Conservation (phyloP, 2,888 invertebrate genomes). For the Hecatera dysodea region DNA sequence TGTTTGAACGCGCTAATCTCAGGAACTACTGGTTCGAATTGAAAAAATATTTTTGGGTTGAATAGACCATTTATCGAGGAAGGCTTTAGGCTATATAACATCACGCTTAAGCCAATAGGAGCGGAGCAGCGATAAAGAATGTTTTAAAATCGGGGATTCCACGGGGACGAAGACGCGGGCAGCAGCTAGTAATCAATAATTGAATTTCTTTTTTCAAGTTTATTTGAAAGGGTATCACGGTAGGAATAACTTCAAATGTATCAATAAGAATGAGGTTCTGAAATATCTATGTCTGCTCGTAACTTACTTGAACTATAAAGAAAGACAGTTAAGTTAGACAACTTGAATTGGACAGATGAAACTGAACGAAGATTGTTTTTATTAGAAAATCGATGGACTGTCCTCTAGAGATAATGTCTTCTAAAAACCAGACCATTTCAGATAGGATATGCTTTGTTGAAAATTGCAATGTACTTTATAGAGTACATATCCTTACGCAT, state of each 20-base stretch:
- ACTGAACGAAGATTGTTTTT: neutral
- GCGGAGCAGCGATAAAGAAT: too few species aligned
- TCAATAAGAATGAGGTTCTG: neutral
- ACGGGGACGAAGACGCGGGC: too few species aligned
- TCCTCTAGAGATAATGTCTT: neutral
- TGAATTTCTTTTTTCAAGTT: neutral
- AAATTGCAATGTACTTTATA: neutral
- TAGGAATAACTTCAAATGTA: conserved; percentile 19
- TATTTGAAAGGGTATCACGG: conserved; percentile 20
- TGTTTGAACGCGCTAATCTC: too few species aligned
- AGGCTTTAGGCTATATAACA: too few species aligned
- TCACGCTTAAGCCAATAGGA: too few species aligned
- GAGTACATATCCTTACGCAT: neutral
- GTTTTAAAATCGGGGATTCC: too few species aligned
- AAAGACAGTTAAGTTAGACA: neutral
- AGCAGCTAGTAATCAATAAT: neutral
- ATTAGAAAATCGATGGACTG: neutral
- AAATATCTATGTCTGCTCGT: neutral
- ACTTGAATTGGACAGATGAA: too few species aligned
- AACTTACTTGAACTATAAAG: conserved; percentile 4
- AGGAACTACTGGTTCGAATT: too few species aligned
- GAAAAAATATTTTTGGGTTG: too few species aligned
- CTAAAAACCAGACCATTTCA: neutral
- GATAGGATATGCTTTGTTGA: neutral
- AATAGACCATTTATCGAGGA: too few species aligned